Evolutionary conservation across 2,797 vertebrate species (phyloP), one percentile per base, ranked within the genome.

Genomic region (Pseudomugil tenellus): DNA sequence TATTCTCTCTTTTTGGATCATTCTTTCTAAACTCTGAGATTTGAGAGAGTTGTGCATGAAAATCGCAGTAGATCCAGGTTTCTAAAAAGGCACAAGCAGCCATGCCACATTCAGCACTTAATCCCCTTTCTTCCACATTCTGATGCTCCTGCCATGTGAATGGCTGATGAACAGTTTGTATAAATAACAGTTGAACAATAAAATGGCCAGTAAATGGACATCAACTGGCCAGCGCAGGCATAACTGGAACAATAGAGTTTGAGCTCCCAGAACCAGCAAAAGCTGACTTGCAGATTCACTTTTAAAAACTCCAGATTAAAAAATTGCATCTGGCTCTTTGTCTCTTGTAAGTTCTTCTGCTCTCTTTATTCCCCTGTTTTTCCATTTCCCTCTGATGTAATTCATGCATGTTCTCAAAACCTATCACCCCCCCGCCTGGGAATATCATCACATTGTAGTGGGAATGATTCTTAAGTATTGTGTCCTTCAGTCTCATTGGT

Each of bases 281-380:
- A 69, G 57, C 74, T 72, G 84, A 80, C 81, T 87, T 86, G 34
- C 79, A 68, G 73, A 67, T 87, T 92, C 87, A 92, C 88, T 84
- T 92, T 88, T 79, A 86, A 72, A 84, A 87, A n/a, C 67, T 87
- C 72, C 75, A 72, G 70, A 80, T 86, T 87, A 82, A 63, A 69
- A 41, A 76, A 39, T 74, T 59, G 67, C 66, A 43, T 72, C 75
- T 61, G 7, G 21, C 39, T 58, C 53, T 37, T 72, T 54, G 53
- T 31, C 60, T 68, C 63, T 57, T 60, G 10, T 75, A 49, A 63
- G 79, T 80, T 35, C 76, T 64, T 76, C 53, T 0, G 34, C 61
- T 57, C 46, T 75, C 54, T 66, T 72, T 67, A 54, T 61, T 73
- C 63, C 67, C 67, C 46, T 58, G 48, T 65, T 73, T 73, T 70